Conservation (phyloP, 1,140 invertebrate genomes). For the Patella vulgata region DNA sequence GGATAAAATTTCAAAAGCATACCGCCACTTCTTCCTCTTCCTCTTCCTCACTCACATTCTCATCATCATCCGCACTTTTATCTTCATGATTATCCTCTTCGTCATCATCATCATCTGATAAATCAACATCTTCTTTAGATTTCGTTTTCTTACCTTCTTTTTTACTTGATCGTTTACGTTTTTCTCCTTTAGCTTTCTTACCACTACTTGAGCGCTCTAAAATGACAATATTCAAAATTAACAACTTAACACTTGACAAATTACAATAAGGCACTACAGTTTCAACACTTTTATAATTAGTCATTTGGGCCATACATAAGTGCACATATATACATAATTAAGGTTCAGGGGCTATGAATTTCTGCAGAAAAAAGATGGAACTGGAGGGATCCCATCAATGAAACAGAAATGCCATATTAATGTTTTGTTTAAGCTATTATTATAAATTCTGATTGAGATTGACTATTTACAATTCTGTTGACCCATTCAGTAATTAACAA, state of each 20-base stretch:
- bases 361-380: too few species aligned
- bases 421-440: too few species aligned
- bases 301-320: too few species aligned
- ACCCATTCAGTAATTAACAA: too few species aligned
- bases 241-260: not conserved
- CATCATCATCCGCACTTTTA: conserved; percentile 24
- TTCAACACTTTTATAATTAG: too few species aligned
- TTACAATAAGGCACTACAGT: not conserved
- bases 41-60: conserved; percentile 33
- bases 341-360: too few species aligned
- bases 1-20: conserved; percentile 8
- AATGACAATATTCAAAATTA: not conserved
- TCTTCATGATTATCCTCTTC: conserved; percentile 48
- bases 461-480: too few species aligned
- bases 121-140: conserved; percentile 32
- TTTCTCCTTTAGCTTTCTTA: conserved; percentile 9
- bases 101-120: conserved; percentile 35
- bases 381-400: too few species aligned
- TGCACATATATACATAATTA: too few species aligned
- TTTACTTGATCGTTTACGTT: conserved; percentile 33
- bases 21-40: conserved; percentile 33
- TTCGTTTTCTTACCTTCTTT: conserved; percentile 28
- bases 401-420: too few species aligned
- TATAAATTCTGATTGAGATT: too few species aligned
- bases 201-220: conserved; percentile 7